Base-by-base conservation (phyloP, 1,140 invertebrate genomes). In the Leptoteleia sp. region DNA sequence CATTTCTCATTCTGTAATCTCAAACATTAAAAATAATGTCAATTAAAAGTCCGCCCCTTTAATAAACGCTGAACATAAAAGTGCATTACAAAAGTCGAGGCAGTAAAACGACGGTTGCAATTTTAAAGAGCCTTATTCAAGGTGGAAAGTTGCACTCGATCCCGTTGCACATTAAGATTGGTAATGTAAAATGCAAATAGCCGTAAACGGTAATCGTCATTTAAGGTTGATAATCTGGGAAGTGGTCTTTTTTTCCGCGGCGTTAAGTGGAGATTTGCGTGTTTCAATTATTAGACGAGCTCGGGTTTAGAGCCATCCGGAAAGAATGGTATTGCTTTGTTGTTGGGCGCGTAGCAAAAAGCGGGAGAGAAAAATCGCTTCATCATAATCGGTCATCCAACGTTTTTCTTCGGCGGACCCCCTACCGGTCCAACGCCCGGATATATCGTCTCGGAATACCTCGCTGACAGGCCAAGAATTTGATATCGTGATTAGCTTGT, bases 331-430 rank as follows among this genome's bases (percentile, higher is more conserved):
- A 82, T 79, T 80, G 76, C 75, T 79, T 82, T 72, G 68, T 75
- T 84, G 65, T 72, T 50, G 25, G 48, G 72, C 80, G 65, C 77
- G 27, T 64, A 65, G 65, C 31, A 50, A 68, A n/a, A n/a, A 62
- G 22, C 17, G 64, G 62, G 52, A 79, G 71, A 82, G 83, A 87
- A 76, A 76, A 76, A 88, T 85, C 87, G 86, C 87, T 89, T 87
- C 85, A 89, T 89, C 88, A 89, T 89, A 89, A 89, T 89, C 88
- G 86, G 86, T 89, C 88, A 88, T 89, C 82, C 87, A 61, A 61
- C 77, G 78, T 85, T 84, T 85, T 86, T 85, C 81, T 82, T 57
- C 47, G 55, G 38, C 80, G 62, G 82, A 82, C 83, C 84, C 83
- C 85, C 86, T 84, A 82, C 82, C 62, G 84, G 12, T 61, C 31